These are phyloP conservation scores for Dallia pectoralis DNA, from an alignment of 2,797 vertebrate species.

Conservation along the genomic window DNA sequence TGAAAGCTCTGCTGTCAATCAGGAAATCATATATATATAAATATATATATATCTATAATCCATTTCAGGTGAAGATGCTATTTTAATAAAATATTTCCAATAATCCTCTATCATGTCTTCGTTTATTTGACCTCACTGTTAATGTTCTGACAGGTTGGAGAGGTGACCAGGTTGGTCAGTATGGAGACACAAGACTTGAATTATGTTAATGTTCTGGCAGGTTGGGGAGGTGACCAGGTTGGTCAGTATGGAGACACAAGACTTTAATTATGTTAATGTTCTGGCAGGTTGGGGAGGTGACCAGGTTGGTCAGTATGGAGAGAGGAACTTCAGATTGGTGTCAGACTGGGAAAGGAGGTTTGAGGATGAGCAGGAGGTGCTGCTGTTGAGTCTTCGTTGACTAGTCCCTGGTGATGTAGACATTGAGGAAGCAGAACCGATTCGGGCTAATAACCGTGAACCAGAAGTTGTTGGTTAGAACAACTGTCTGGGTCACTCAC, in stretches of 20 bases:
- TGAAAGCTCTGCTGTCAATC: conserved; percentile 53
- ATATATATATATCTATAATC: too few species aligned
- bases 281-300: background rate
- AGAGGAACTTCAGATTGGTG: too few species aligned
- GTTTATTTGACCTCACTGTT: background rate
- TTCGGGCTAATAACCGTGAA: too few species aligned
- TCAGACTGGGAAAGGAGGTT: background rate
- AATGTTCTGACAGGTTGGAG: background rate
- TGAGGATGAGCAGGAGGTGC: background rate
- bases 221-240: background rate
- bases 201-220: too few species aligned
- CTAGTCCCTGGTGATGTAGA: too few species aligned
- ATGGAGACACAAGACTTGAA: background rate
- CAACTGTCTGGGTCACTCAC: too few species aligned
- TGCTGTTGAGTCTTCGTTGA: too few species aligned
- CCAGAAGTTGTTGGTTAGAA: too few species aligned
- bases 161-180: background rate
- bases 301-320: background rate
- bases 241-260: background rate
- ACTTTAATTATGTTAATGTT: too few species aligned
- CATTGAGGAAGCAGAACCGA: too few species aligned
- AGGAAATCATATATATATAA: conserved; percentile 49
- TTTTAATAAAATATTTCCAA: conserved; percentile 96
- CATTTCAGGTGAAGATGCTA: conserved; percentile 82
- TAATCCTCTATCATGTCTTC: conserved; percentile 26